Conservation (phyloP, 2,113 vertebrate species). For the Phocoena phocoena region DNA sequence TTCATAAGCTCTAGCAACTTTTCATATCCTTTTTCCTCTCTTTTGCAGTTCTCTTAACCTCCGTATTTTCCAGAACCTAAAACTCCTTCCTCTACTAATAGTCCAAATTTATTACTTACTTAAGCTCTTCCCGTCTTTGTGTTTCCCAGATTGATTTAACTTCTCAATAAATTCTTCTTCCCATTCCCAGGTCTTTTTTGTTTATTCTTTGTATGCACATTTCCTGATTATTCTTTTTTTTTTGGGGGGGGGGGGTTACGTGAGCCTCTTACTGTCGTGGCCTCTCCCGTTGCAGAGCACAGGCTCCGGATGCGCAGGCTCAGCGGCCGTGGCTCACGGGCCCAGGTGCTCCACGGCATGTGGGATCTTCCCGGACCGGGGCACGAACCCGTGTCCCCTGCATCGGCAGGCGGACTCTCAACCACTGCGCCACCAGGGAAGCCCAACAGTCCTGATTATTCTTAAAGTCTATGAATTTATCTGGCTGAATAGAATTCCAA, state of each 20-base stretch:
- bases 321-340: too few relatives aligned
- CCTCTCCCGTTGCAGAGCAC: too few relatives aligned
- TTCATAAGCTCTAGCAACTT: not conserved
- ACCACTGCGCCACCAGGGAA: too few relatives aligned
- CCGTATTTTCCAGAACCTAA: not conserved
- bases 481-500: not conserved
- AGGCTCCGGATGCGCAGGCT: too few relatives aligned
- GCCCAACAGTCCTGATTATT: not conserved
- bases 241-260: too few relatives aligned
- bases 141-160: conserved; percentile 1
- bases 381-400: too few relatives aligned
- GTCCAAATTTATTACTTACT: not conserved
- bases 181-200: not conserved
- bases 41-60: not conserved
- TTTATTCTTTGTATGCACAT: not conserved
- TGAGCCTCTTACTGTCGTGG: too few relatives aligned
- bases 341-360: too few relatives aligned
- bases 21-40: not conserved
- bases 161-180: not conserved
- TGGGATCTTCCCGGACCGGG: too few relatives aligned
- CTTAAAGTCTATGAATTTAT: not conserved
- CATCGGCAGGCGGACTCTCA: too few relatives aligned
- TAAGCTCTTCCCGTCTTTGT: not conserved
- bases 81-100: not conserved
- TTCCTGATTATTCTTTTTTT: not conserved